These are phyloP conservation scores for Cinclus mexicanus DNA, from an alignment of 2,113 vertebrate genomes.

Conservation along the genomic window DNA sequence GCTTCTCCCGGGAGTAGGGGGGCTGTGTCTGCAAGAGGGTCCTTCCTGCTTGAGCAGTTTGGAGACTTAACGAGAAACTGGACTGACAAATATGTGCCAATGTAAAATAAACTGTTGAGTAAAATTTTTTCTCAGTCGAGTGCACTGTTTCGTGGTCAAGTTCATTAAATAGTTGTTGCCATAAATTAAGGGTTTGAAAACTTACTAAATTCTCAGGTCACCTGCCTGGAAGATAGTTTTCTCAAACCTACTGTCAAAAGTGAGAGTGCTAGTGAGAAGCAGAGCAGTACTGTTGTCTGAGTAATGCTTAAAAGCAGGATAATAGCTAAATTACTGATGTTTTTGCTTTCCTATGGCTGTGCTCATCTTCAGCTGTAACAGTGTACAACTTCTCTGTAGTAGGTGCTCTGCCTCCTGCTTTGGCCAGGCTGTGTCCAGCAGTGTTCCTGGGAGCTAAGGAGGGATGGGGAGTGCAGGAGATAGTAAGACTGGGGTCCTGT, in stretches of 20 bases:
- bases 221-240: background rate
- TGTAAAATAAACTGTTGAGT: background rate
- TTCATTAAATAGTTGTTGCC: rapidly evolving
- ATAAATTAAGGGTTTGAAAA: background rate
- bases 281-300: background rate
- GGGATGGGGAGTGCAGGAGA: background rate
- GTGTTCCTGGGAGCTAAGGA: rapidly evolving
- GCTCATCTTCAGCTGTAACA: too few species aligned
- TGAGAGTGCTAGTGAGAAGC: background rate
- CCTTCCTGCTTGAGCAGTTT: background rate
- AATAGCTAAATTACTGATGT: background rate
- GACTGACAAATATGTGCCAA: rapidly evolving
- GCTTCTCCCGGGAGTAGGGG: rapidly evolving
- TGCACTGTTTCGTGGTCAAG: rapidly evolving
- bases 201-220: background rate
- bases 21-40: rapidly evolving
- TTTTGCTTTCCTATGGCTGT: background rate
- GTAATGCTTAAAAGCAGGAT: background rate
- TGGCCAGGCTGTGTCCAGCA: too few species aligned
- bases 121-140: too few species aligned
- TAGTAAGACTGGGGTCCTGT: rapidly evolving
- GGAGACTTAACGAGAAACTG: background rate
- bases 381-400: rapidly evolving
- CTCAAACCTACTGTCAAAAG: background rate
- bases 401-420: background rate